Percentiles rank a stretch among this genome's conserved stretches.
Evolutionary conservation across 2,113 vertebrate species (phyloP).

Genomic region (Crypturellus undulatus): DNA sequence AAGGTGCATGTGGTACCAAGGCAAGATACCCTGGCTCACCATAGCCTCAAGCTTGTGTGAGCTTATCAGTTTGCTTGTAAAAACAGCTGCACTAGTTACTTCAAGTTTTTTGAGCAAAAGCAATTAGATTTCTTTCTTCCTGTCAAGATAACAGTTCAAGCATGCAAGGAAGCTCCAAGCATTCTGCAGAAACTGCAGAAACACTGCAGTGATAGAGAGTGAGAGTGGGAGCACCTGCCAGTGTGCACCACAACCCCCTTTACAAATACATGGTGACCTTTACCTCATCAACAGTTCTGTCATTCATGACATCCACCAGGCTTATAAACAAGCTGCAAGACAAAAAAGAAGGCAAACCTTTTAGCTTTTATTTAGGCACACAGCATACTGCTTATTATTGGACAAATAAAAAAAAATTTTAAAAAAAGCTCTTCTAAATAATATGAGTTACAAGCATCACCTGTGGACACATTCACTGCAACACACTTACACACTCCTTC

Average conservation of each 20-base stretch:
- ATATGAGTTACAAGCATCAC: background rate
- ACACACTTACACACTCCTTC: background rate
- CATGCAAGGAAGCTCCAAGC: background rate
- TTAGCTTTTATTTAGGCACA: background rate
- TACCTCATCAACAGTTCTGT: constrained; percentile 89
- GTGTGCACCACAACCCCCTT: background rate
- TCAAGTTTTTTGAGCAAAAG: background rate
- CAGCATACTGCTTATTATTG: background rate
- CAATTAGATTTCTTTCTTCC: background rate
- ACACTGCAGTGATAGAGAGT: background rate
- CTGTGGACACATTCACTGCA: accelerated
- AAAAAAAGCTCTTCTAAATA: background rate
- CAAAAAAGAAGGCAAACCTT: background rate
- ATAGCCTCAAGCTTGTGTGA: background rate
- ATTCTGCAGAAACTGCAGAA: background rate
- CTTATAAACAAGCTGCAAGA: constrained; percentile 85
- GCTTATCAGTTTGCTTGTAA: background rate
- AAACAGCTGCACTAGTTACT: background rate
- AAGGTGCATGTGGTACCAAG: accelerated
- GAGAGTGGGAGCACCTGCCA: background rate
- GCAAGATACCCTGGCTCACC: background rate
- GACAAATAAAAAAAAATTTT: background rate
- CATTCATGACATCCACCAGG: constrained; percentile 88
- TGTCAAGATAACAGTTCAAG: background rate
- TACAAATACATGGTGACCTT: constrained; percentile 20